A percentile compares a stretch with the other conserved stretches of the same genome.
Evolutionary conservation across 1,140 invertebrate species (phyloP).

Genomic region (Drosophila lini): DNA sequence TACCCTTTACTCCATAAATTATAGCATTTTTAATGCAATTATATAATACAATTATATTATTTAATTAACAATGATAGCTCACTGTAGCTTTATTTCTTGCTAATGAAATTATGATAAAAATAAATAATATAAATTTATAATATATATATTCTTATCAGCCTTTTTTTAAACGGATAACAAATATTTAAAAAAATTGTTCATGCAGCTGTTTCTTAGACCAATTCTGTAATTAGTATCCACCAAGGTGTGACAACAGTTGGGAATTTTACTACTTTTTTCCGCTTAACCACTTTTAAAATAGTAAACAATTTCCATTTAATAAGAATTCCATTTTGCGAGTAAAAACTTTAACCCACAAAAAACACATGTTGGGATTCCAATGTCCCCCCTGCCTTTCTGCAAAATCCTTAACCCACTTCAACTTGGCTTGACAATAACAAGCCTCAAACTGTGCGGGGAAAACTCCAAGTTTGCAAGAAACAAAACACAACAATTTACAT

Average conservation of each 20-base stretch:
- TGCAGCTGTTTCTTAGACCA: too few species aligned
- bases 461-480: slow-evolving; percentile 22
- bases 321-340: background rate
- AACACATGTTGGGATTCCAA: slow-evolving; percentile 9
- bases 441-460: background rate
- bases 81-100: too few species aligned
- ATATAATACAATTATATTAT: too few species aligned
- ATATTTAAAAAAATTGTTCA: too few species aligned
- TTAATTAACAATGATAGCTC: too few species aligned
- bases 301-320: background rate
- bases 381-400: background rate
- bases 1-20: too few species aligned
- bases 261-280: background rate
- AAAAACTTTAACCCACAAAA: background rate
- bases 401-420: slow-evolving; percentile 24
- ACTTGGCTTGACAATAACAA: background rate
- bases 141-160: too few species aligned
- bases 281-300: background rate
- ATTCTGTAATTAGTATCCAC: too few species aligned
- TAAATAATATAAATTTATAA: too few species aligned
- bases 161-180: too few species aligned
- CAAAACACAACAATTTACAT: slow-evolving; percentile 22
- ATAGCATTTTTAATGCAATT: too few species aligned
- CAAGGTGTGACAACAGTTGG: background rate
- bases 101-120: too few species aligned